phyloP scores from a whole-genome alignment of 2,113 vertebrate species.

The Oreochromis niloticus region DNA sequence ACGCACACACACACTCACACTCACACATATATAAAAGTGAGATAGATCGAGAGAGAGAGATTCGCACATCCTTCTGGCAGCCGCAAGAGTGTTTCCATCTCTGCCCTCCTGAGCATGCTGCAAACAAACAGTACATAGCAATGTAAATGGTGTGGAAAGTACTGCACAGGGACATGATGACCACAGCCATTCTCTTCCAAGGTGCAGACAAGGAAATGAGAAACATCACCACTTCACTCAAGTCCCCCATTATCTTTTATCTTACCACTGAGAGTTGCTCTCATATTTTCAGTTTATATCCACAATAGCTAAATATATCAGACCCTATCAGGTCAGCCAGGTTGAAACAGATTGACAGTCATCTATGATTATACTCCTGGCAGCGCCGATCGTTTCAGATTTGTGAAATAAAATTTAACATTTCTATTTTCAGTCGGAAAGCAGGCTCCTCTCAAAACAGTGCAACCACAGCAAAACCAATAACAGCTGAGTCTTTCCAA shows the following conservation, averaged over 20 bases:
- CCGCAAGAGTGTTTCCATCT: slow-evolving; percentile 48
- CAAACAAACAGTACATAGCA: slow-evolving; percentile 66
- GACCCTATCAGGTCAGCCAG: slow-evolving; percentile 41
- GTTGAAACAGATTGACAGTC: slow-evolving; percentile 53
- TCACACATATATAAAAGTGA: slow-evolving; percentile 22
- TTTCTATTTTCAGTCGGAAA: slow-evolving; percentile 58
- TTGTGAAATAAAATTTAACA: slow-evolving; percentile 43
- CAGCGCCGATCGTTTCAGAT: slow-evolving; percentile 17
- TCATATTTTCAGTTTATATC: slow-evolving; percentile 54
- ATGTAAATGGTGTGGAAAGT: slow-evolving; percentile 73
- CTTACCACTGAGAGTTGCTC: slow-evolving; percentile 45
- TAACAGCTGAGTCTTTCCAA: slow-evolving; percentile 34
- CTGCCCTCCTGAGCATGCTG: slow-evolving; percentile 53
- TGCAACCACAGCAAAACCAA: slow-evolving; percentile 29
- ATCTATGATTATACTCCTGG: slow-evolving; percentile 44
- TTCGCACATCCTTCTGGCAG: slow-evolving; percentile 51
- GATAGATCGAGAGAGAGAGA: slow-evolving; percentile 7
- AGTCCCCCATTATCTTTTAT: slow-evolving; percentile 61
- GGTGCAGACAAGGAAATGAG: slow-evolving; percentile 50
- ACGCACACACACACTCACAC: neutral
- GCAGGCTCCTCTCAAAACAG: slow-evolving; percentile 22
- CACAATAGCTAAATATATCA: slow-evolving; percentile 61
- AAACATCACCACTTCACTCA: slow-evolving; percentile 50
- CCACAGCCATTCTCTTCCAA: slow-evolving; percentile 49
- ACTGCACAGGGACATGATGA: slow-evolving; percentile 60